Percentiles rank a stretch among this genome's conserved stretches.
phyloP scores from a whole-genome alignment of 2,113 vertebrate species.

The Parotia lawesii region DNA sequence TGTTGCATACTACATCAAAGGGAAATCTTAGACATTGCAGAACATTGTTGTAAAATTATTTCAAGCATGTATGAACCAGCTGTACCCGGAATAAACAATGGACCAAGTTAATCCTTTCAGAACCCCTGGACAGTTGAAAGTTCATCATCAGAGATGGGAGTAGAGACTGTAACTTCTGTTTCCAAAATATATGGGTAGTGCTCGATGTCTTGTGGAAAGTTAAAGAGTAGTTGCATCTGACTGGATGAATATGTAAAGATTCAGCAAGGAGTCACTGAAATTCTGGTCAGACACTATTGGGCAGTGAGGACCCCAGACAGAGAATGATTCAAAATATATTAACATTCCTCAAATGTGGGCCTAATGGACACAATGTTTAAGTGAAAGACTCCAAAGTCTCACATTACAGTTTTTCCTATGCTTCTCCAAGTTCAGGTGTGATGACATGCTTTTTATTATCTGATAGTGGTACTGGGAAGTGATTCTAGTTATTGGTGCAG shows the following conservation, averaged over 20 bases:
- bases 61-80: not conserved
- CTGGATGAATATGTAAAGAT: not conserved
- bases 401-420: not conserved
- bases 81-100: not conserved
- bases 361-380: not conserved
- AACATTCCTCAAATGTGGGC: not conserved
- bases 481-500: not conserved
- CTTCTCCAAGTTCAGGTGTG: not conserved
- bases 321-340: not conserved
- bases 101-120: not conserved
- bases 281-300: not conserved
- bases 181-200: not conserved
- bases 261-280: not conserved
- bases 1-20: not conserved
- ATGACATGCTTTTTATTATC: not conserved
- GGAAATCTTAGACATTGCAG: not conserved
- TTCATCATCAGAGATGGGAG: not conserved
- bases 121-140: not conserved
- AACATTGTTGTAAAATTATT: not conserved
- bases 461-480: not conserved
- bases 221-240: not conserved
- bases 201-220: not conserved
- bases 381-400: not conserved
- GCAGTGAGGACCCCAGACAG: accelerated
- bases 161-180: not conserved